Base-by-base conservation (phyloP, 2,888 invertebrate species). In the Melolontha melolontha region DNA sequence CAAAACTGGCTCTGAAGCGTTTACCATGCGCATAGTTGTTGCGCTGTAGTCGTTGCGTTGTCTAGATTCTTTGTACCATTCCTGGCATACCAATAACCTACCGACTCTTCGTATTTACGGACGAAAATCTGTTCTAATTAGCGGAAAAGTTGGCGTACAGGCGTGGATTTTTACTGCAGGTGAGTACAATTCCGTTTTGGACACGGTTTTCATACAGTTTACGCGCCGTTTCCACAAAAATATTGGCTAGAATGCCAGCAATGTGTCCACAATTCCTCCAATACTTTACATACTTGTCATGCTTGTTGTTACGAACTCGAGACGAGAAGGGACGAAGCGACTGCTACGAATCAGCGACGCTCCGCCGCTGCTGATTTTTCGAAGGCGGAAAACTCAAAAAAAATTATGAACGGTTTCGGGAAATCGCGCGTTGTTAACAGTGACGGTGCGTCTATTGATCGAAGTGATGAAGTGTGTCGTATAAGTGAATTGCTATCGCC, bases 21-120 rank as follows among this genome's bases (percentile, higher is more conserved):
- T 89, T 89, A 89, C 89, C 89, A 89, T 91, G 91, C 91, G 92
- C 91, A 89, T 88, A 88, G 88, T 87, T 88, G 88, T 86, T 92
- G 92, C 92, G 92, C 92, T 88, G 87, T 89, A 88, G 89, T 87
- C 88, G 89, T 89, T 92, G 93, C 94, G 94, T 94, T 93, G 93
- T 94, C 92, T 90, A 90, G 93, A 94, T 94, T 95, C 94, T 94
- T 94, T 94, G 93, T 94, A 93, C 92, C 94, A 95, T 95, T 94
- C 94, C 92, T 92, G 89, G 92, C 94, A 95, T 95, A 93, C 94
- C 94, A 93, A 88, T 88, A 89, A 88, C 87, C 87, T 88, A 87
- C 87, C 86, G 88, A 88, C 88, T 88, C 89, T 89, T 88, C 85
- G 87, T 88, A 88, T 89, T 88, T 88, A 88, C 88, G 87, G 86